These are phyloP conservation scores for Cerastis rubricosa DNA, from an alignment of 2,888 invertebrate species.

Conservation along the genomic window DNA sequence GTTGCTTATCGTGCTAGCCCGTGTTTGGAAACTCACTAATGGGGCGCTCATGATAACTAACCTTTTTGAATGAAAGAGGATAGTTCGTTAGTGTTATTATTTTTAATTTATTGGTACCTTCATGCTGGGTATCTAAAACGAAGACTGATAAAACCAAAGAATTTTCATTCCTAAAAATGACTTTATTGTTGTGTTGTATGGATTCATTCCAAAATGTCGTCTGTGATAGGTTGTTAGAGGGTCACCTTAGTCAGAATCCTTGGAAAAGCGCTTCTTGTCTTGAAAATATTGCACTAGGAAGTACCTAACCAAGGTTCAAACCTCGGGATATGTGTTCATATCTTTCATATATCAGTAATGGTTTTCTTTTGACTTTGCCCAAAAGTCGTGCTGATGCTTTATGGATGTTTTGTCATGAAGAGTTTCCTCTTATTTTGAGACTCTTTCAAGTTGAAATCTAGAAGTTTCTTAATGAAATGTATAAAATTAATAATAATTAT, in stretches of 20 bases:
- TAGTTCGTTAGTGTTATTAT: neutral
- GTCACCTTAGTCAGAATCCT: neutral
- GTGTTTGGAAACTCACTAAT: constrained; percentile 10
- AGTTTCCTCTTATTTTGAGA: neutral
- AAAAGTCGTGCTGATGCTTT: neutral
- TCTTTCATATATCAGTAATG: neutral
- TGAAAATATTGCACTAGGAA: neutral
- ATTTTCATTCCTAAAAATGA: neutral
- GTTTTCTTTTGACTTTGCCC: neutral
- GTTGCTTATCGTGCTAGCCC: constrained; percentile 3
- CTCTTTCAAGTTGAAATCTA: neutral
- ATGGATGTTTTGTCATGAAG: neutral
- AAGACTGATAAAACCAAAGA: constrained; percentile 9
- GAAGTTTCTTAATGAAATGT: neutral
- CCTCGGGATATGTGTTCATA: neutral
- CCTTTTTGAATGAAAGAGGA: neutral
- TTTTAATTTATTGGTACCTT: neutral
- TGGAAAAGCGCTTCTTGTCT: neutral
- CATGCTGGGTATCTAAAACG: neutral
- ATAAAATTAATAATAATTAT: too few relatives aligned
- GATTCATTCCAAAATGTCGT: constrained; percentile 6
- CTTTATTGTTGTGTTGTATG: neutral
- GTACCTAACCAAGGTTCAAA: neutral
- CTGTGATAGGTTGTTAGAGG: neutral
- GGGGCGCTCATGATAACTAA: neutral